These are phyloP conservation scores for Metalampra italica DNA, from an alignment of 2,888 invertebrate genomes.

Conservation along the genomic window DNA sequence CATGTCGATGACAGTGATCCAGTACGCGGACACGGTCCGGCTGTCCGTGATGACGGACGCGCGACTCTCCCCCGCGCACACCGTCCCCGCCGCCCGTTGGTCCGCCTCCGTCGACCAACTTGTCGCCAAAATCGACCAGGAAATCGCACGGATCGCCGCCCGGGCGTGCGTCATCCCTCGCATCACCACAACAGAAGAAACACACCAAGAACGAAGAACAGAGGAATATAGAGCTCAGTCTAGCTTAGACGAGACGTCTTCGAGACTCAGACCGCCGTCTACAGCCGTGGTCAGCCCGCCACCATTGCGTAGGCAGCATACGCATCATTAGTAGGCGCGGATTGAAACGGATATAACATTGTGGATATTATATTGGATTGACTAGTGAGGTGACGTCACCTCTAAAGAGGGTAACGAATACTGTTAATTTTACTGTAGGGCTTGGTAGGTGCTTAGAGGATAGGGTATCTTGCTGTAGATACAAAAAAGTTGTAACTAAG, in stretches of 20 bases:
- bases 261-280: constrained; percentile 43
- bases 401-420: too few relatives aligned
- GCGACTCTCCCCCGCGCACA: constrained; percentile 82
- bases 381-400: neutral
- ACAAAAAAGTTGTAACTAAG: too few relatives aligned
- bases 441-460: too few relatives aligned
- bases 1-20: constrained; percentile 84
- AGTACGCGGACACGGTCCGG: constrained; percentile 81
- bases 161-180: constrained; percentile 32
- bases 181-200: constrained; percentile 29
- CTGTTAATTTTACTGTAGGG: too few relatives aligned
- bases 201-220: constrained; percentile 11
- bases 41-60: constrained; percentile 86
- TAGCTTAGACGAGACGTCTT: constrained; percentile 7
- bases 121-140: constrained; percentile 55
- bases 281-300: constrained; percentile 49
- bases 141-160: constrained; percentile 58
- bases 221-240: neutral
- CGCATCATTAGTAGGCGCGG: constrained; percentile 23
- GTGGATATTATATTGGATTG: neutral
- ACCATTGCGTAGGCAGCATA: constrained; percentile 39
- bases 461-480: too few relatives aligned
- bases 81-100: constrained; percentile 71
- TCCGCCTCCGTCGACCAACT: constrained; percentile 56
- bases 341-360: neutral